Conservation (phyloP, 1,140 invertebrate genomes). For the Leptestheria dahalacensis region DNA sequence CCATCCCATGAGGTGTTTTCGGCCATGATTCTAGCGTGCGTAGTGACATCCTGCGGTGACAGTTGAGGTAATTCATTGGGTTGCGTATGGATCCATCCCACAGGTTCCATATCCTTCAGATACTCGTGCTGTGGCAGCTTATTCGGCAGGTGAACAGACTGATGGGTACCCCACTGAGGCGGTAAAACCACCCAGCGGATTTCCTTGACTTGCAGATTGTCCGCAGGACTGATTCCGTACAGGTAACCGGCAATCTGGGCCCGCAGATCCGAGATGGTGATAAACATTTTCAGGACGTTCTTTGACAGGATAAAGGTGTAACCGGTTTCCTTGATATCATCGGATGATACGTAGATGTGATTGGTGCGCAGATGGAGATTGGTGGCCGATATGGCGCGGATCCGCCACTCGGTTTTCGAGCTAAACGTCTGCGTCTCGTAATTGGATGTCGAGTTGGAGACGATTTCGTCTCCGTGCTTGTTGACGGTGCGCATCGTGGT, state of each 20-base stretch:
- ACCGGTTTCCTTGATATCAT: slow-evolving; percentile 97
- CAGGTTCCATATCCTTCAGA: slow-evolving; percentile 82
- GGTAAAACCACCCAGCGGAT: slow-evolving; percentile 93
- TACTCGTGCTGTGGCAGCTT: slow-evolving; percentile 84
- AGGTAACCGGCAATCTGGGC: slow-evolving; percentile 78
- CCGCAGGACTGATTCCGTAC: slow-evolving; percentile 88
- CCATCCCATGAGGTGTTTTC: slow-evolving; percentile 95
- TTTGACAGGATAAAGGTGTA: slow-evolving; percentile 98
- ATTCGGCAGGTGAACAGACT: slow-evolving; percentile 87
- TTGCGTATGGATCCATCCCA: slow-evolving; percentile 99
- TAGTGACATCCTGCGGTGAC: slow-evolving; percentile 65
- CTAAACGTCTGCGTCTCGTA: slow-evolving; percentile 97
- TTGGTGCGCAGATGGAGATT: slow-evolving; percentile 95
- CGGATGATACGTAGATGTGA: slow-evolving; percentile 96
- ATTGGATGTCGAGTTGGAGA: slow-evolving; percentile 95
- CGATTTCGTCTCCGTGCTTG: slow-evolving; percentile 99
- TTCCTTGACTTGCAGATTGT: slow-evolving; percentile 98
- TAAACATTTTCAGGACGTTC: slow-evolving; percentile 97
- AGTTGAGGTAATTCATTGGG: slow-evolving; percentile 76
- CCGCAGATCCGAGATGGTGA: slow-evolving; percentile 92
- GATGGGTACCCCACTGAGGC: slow-evolving; percentile 99
- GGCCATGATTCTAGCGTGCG: slow-evolving; percentile 89
- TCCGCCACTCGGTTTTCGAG: slow-evolving; percentile 96
- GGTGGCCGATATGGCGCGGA: slow-evolving; percentile 93
- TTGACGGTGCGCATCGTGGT: slow-evolving; percentile 96